These are phyloP conservation scores for Pogonognathellus flavescens DNA, from an alignment of 1,140 invertebrate species.

Conservation along the genomic window DNA sequence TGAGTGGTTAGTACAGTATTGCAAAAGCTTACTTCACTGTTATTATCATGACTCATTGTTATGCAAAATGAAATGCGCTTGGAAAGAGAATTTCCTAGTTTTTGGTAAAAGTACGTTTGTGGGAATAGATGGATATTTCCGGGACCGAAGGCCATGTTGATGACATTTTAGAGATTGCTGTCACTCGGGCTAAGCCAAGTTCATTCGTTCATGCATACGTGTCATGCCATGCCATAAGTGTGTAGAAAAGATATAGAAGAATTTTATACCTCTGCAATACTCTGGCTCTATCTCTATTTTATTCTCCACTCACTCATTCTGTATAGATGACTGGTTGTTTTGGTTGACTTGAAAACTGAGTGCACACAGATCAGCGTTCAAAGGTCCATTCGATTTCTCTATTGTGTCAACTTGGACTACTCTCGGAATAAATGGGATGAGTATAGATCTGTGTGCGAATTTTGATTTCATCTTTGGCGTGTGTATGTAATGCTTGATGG, in stretches of 20 bases:
- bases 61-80: conserved; percentile 35
- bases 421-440: conserved; percentile 6
- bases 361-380: conserved; percentile 15
- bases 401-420: conserved; percentile 13
- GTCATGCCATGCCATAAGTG: too few relatives aligned
- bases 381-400: conserved; percentile 38
- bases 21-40: conserved; percentile 25
- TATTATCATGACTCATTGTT: conserved; percentile 29
- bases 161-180: conserved; percentile 48
- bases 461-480: conserved; percentile 16
- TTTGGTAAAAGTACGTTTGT: background rate
- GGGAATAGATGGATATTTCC: conserved; percentile 37
- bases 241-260: too few relatives aligned
- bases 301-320: too few relatives aligned
- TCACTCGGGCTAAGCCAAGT: conserved; percentile 1
- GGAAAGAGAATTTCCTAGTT: conserved; percentile 4
- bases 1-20: background rate
- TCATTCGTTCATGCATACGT: too few relatives aligned
- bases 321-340: background rate
- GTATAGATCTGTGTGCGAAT: conserved; percentile 37
- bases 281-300: background rate
- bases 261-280: background rate
- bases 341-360: background rate
- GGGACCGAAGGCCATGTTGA: conserved; percentile 36
- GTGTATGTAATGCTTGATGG: background rate